A percentile compares a stretch with the other conserved stretches of the same genome.
Conservation (phyloP, 1,140 invertebrate genomes). For the Pseudomyrmex concolor region DNA sequence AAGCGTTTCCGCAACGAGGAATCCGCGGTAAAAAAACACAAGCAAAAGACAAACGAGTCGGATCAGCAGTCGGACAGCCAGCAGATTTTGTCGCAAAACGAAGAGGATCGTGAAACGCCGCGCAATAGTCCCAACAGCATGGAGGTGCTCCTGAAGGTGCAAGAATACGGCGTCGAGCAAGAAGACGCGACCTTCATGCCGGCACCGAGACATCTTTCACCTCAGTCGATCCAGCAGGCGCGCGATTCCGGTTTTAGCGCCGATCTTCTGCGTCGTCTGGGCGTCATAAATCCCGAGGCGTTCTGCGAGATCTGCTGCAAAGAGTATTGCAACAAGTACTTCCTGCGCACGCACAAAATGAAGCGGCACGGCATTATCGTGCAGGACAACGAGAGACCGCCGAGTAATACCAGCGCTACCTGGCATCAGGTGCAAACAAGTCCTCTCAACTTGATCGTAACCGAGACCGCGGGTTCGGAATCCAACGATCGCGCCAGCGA, state of each 20-base stretch:
- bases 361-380: constrained; percentile 91
- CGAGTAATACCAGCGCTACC: constrained; percentile 68
- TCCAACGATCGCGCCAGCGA: constrained; percentile 77
- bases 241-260: constrained; percentile 88
- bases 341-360: constrained; percentile 95
- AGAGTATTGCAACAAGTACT: constrained; percentile 98
- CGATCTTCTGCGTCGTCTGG: constrained; percentile 90
- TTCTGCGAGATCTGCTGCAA: constrained; percentile 98
- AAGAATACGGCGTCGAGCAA: constrained; percentile 85
- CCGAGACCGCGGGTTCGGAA: constrained; percentile 79
- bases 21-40: constrained; percentile 83
- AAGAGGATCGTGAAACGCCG: constrained; percentile 56
- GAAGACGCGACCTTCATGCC: constrained; percentile 86
- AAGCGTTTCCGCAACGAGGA: constrained; percentile 86
- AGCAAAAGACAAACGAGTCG: constrained; percentile 79
- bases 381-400: constrained; percentile 84
- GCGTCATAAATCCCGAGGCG: constrained; percentile 93
- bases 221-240: constrained; percentile 87
- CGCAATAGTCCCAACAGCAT: constrained; percentile 79
- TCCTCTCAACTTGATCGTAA: constrained; percentile 88
- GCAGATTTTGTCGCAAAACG: constrained; percentile 57
- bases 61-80: constrained; percentile 60
- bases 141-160: constrained; percentile 79
- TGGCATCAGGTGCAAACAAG: constrained; percentile 87
- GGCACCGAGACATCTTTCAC: constrained; percentile 86